Evolutionary conservation across 2,113 vertebrate species (phyloP).

Genomic region (Paradoxurus hermaphroditus): DNA sequence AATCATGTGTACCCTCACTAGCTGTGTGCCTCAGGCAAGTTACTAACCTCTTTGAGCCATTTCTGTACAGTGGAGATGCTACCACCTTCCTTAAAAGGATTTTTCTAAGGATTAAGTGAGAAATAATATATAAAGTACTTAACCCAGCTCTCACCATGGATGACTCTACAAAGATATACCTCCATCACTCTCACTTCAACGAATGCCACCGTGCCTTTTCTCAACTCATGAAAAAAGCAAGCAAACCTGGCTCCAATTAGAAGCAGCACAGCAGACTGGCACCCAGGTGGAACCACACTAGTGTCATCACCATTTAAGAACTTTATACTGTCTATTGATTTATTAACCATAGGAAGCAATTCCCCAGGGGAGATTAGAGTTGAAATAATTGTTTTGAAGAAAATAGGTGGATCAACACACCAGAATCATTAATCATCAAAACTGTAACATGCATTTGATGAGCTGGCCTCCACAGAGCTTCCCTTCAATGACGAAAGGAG

Average conservation of each 20-base stretch:
- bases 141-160: not conserved
- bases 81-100: not conserved
- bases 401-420: constrained; percentile 41
- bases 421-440: constrained; percentile 63
- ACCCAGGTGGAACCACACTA: constrained; percentile 32
- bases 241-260: not conserved
- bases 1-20: not conserved
- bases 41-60: not conserved
- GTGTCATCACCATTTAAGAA: constrained; percentile 51
- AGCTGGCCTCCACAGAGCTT: not conserved
- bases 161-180: not conserved
- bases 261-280: not conserved
- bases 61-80: not conserved
- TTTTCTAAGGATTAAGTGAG: not conserved
- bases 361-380: constrained; percentile 30
- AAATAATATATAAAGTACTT: not conserved
- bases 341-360: constrained; percentile 58
- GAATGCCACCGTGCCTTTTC: not conserved
- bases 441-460: constrained; percentile 40
- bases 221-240: not conserved
- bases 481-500: constrained; percentile 44
- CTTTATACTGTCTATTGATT: constrained; percentile 45
- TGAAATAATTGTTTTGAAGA: constrained; percentile 73
- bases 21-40: not conserved
- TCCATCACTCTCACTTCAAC: not conserved